These are phyloP conservation scores for Bacillus rossius DNA, from an alignment of 1,140 invertebrate genomes.

Conservation along the genomic window DNA sequence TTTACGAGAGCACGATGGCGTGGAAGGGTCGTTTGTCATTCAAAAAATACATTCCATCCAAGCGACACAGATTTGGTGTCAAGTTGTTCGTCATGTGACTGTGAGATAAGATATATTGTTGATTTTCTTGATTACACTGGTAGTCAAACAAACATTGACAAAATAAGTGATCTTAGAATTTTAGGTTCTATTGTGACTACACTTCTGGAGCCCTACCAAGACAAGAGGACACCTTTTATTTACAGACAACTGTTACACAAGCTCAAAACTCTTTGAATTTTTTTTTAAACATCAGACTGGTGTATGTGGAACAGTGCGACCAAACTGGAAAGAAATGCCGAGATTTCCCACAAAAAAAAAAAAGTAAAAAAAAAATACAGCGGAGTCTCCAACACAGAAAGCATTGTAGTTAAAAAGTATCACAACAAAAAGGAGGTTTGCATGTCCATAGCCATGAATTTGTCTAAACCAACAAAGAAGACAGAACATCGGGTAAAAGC, in stretches of 20 bases:
- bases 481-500: too few relatives aligned
- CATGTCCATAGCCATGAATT: conserved; percentile 28
- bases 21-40: conserved; percentile 33
- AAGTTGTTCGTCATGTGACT: conserved; percentile 31
- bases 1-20: conserved; percentile 30
- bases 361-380: conserved; percentile 27
- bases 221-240: conserved; percentile 6
- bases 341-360: conserved; percentile 21
- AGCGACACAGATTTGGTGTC: conserved; percentile 32
- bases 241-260: conserved; percentile 31
- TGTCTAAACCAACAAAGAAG: not conserved
- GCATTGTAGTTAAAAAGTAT: conserved; percentile 32
- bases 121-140: conserved; percentile 30
- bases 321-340: conserved; percentile 29
- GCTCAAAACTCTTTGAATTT: conserved; percentile 22
- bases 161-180: not conserved
- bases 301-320: conserved; percentile 29
- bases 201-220: not conserved
- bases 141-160: conserved; percentile 1
- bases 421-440: conserved; percentile 28
- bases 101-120: conserved; percentile 26
- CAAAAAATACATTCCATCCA: conserved; percentile 34
- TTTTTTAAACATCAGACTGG: conserved; percentile 26
- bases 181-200: not conserved
- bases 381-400: conserved; percentile 18